Percentiles rank a stretch among this genome's conserved stretches.
Conservation (phyloP, 2,797 vertebrate genomes). For the Platalea minor region DNA sequence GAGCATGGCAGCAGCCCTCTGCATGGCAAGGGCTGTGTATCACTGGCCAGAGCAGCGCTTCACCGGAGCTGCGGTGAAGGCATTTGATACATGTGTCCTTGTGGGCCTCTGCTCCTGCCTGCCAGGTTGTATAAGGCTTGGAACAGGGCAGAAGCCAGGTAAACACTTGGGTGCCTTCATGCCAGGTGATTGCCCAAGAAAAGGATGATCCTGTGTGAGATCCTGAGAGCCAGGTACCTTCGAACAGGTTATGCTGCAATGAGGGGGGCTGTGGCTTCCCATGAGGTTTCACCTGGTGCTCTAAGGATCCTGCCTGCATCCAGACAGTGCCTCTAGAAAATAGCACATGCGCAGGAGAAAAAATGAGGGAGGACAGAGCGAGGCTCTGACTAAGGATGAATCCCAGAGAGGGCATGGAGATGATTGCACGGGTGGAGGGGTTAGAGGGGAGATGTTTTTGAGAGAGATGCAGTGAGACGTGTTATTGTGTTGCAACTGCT, state of each 20-base stretch:
- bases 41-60: rapidly evolving
- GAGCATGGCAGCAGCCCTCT: not conserved
- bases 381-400: not conserved
- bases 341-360: not conserved
- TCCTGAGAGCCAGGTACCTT: not conserved
- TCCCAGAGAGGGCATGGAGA: not conserved
- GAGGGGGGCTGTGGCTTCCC: not conserved
- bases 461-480: not conserved
- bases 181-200: not conserved
- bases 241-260: not conserved
- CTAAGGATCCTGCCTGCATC: not conserved
- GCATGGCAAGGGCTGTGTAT: not conserved
- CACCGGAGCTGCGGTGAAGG: not conserved
- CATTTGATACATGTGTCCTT: rapidly evolving
- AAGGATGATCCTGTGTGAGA: not conserved
- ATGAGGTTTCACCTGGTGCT: not conserved
- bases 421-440: not conserved
- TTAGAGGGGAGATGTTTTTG: not conserved
- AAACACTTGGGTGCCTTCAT: not conserved
- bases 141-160: not conserved
- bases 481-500: not conserved
- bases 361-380: not conserved
- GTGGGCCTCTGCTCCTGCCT: not conserved
- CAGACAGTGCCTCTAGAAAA: not conserved
- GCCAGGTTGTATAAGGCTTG: not conserved